These are phyloP conservation scores for Cynodonichthys magdalenae DNA, from an alignment of 2,797 vertebrate genomes.

Conservation along the genomic window DNA sequence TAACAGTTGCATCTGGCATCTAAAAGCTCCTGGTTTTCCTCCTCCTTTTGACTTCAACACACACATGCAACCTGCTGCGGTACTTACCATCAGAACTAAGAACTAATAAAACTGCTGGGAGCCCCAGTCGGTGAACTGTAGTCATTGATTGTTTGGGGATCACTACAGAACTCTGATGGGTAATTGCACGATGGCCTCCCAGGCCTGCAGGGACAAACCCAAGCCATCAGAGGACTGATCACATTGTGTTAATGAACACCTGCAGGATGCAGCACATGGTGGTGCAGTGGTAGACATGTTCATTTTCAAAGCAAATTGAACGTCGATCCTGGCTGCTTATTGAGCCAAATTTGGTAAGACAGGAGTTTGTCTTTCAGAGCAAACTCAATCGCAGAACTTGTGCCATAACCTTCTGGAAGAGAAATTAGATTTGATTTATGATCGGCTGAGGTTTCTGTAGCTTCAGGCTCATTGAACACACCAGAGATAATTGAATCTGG, in stretches of 20 bases:
- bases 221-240: conserved; percentile 38
- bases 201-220: conserved; percentile 47
- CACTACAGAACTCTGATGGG: conserved; percentile 37
- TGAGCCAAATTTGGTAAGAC: conserved; percentile 43
- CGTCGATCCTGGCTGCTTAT: conserved; percentile 41
- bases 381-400: conserved; percentile 40
- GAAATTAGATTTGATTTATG: conserved; percentile 57
- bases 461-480: conserved; percentile 39
- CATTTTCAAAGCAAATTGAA: conserved; percentile 49
- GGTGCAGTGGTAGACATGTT: conserved; percentile 27
- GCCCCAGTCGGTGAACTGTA: conserved; percentile 49
- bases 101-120: conserved; percentile 34
- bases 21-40: conserved; percentile 17
- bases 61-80: conserved; percentile 33
- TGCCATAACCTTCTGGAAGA: conserved; percentile 38
- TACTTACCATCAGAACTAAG: conserved; percentile 32
- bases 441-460: conserved; percentile 47
- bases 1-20: background rate
- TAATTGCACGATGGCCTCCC: conserved; percentile 59
- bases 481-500: conserved; percentile 59
- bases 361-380: conserved; percentile 37
- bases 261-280: conserved; percentile 41
- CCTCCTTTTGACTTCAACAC: conserved; percentile 11
- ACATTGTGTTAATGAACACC: conserved; percentile 58
- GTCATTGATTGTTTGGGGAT: conserved; percentile 63